These are phyloP conservation scores for Amorpha juglandis DNA, from an alignment of 2,888 invertebrate species.

Conservation along the genomic window DNA sequence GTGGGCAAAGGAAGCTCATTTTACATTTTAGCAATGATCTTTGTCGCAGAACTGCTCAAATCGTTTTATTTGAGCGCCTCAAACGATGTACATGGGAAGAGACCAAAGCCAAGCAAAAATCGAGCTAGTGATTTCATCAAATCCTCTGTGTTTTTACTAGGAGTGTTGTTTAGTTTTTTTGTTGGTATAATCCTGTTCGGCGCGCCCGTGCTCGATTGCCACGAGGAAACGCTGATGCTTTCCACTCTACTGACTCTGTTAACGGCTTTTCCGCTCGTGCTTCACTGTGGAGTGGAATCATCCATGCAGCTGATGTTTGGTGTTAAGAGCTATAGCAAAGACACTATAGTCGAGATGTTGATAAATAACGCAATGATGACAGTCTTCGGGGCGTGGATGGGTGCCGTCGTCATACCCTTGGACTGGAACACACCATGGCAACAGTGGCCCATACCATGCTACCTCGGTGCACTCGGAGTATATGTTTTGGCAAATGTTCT, in stretches of 20 bases:
- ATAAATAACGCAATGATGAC: conserved; percentile 84
- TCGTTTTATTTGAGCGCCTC: conserved; percentile 67
- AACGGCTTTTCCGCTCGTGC: conserved; percentile 86
- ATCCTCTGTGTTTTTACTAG: conserved; percentile 69
- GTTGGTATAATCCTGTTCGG: conserved; percentile 87
- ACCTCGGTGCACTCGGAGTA: conserved; percentile 87
- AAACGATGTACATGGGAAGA: conserved; percentile 66
- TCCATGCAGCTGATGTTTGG: conserved; percentile 83
- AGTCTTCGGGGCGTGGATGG: conserved; percentile 92
- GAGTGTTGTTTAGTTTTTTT: conserved; percentile 82
- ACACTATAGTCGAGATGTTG: conserved; percentile 83
- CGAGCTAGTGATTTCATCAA: conserved; percentile 80
- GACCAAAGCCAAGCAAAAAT: conserved; percentile 67
- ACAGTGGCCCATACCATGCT: conserved; percentile 90
- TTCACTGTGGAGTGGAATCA: conserved; percentile 85
- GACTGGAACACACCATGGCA: conserved; percentile 97
- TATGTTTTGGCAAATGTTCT: conserved; percentile 83
- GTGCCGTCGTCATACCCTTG: conserved; percentile 93
- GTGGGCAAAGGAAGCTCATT: conserved; percentile 84
- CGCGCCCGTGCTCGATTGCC: conserved; percentile 85
- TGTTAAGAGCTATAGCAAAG: conserved; percentile 74
- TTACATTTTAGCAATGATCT: conserved; percentile 70
- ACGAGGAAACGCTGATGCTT: conserved; percentile 88
- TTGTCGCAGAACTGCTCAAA: conserved; percentile 84
- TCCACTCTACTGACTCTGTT: conserved; percentile 85